phyloP scores from a whole-genome alignment of 1,140 invertebrate genomes.

The Drosophila pruinosa region DNA sequence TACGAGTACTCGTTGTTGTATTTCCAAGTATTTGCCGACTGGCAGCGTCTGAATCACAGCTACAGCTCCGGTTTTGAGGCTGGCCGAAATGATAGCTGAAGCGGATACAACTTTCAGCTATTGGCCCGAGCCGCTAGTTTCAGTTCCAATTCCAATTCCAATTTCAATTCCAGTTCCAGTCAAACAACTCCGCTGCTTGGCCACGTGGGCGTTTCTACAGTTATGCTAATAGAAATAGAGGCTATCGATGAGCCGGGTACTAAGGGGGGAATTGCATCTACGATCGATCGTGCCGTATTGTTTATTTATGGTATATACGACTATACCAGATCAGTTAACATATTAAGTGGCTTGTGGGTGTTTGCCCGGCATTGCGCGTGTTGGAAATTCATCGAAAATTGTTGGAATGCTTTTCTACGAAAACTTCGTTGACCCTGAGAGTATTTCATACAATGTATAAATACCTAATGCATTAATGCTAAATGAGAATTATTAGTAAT shows the following conservation, averaged over 20 bases:
- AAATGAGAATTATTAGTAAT: background rate
- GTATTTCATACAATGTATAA: background rate
- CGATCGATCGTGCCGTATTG: background rate
- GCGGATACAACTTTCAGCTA: background rate
- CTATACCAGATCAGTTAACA: background rate
- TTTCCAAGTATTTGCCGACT: background rate
- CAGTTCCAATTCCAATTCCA: background rate
- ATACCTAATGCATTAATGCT: too few species aligned
- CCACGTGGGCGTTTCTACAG: constrained; percentile 17
- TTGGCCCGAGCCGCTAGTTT: background rate
- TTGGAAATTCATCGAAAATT: background rate
- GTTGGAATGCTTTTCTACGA: background rate
- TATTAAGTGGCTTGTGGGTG: background rate
- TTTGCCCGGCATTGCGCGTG: background rate
- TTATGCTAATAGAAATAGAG: constrained; percentile 3
- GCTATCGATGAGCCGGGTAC: background rate
- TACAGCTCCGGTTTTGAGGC: background rate
- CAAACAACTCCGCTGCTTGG: background rate
- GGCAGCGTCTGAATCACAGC: background rate
- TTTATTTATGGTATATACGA: background rate
- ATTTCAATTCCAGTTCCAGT: constrained; percentile 3
- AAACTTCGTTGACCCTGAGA: background rate
- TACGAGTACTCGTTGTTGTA: too few species aligned
- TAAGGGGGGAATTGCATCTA: background rate
- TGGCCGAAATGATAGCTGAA: constrained; percentile 7